Evolutionary conservation across 2,797 vertebrate species (phyloP), one percentile per base, ranked within the genome.

Genomic region (Muscicapa comitata): DNA sequence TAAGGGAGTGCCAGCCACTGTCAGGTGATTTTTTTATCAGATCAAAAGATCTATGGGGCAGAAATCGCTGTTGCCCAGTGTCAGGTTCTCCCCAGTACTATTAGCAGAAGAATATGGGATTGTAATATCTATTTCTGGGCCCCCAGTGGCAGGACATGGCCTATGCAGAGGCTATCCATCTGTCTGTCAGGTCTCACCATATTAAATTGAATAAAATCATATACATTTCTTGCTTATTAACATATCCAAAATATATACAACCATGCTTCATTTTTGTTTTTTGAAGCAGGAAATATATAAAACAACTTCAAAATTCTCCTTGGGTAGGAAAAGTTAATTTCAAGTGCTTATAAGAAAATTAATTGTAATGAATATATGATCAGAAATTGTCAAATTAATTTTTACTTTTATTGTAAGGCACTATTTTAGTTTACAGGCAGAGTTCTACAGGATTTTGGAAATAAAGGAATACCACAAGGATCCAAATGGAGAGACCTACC

Each of bases 101-200:
- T 1, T 4, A 13, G 24, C 26, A 85, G 75, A 79, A 70, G n/a
- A 35, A 15, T 18, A 62, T 0, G 3, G 0, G 6, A 58, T 23
- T 53, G 14, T 23, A 35, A 23, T 40, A 38, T 17, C 25, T 43
- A 5, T 16, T 50, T 20, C 13, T 38, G 17, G 16, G 57, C 18
- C 6, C 2, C 17, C 43, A 62, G 26, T 0, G 1, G 13, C 9
- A 35, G 33, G 25, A 38, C 2, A 6, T 23, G 14, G 14, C 43
- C 62, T 48, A 8, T 13, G 26, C 0, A 5, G 17, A 68, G 17
- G 9, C 7, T 55, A 24, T 31, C 1, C 1, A 11, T 67, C 65
- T 48, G 4, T 62, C 68, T 83, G 35, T 43, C 58, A 83, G 4
- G 26, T 70, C 31, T 47, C 1, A 2, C 55, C 43, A 47, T 4